Conservation (phyloP, 2,888 invertebrate species). For the Cheilosia soror region DNA sequence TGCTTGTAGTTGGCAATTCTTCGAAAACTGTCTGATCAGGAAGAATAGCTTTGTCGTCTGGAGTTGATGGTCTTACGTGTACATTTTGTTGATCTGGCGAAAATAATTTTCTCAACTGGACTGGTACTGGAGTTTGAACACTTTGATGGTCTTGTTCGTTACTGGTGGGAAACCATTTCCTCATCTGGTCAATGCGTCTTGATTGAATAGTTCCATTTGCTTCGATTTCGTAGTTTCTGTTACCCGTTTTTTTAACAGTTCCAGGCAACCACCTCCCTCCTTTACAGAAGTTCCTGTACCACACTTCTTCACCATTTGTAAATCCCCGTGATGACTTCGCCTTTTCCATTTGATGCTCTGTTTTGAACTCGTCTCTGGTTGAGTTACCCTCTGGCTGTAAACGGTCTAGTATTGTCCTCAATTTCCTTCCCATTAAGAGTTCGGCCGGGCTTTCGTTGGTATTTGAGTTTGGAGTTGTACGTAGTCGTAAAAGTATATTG, state of each 20-base stretch:
- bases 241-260: neutral
- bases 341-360: too few species aligned
- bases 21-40: neutral
- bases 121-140: neutral
- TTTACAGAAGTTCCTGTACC: neutral
- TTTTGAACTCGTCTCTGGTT: neutral
- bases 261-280: neutral
- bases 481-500: neutral
- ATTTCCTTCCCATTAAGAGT: neutral
- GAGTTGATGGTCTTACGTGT: neutral
- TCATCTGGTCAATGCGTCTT: neutral
- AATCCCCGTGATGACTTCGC: neutral
- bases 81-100: neutral
- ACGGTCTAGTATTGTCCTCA: neutral
- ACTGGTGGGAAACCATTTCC: neutral
- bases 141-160: neutral
- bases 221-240: neutral
- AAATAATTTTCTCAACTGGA: neutral
- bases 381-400: neutral
- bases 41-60: neutral
- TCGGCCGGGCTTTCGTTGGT: neutral
- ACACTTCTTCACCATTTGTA: neutral
- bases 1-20: too few species aligned
- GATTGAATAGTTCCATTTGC: neutral
- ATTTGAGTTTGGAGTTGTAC: neutral